phyloP scores from a whole-genome alignment of 1,140 invertebrate genomes.

The Teleogryllus occipitalis region DNA sequence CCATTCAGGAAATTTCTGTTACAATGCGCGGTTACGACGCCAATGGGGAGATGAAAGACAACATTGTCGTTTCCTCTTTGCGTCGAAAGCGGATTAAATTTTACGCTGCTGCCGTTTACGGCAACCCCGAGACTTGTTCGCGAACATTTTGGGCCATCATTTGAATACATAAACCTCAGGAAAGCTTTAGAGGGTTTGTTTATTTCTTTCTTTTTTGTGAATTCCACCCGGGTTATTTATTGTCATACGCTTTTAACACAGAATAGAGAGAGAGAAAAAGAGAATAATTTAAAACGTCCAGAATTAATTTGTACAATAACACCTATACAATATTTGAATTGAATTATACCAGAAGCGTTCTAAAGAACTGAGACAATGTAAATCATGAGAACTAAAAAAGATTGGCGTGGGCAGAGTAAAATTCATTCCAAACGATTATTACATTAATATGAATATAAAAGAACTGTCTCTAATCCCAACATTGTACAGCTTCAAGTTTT shows the following conservation, averaged over 20 bases:
- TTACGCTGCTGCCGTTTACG: not conserved
- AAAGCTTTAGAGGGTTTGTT: not conserved
- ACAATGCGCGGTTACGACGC: not conserved
- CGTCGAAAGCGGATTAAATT: not conserved
- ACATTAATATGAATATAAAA: too few species aligned
- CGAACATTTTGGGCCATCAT: not conserved
- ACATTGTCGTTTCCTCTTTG: not conserved
- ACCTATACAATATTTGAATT: too few species aligned
- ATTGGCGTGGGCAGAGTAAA: too few species aligned
- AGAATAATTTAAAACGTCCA: not conserved
- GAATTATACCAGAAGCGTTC: too few species aligned
- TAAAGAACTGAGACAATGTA: too few species aligned
- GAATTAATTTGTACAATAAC: too few species aligned
- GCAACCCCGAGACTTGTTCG: not conserved
- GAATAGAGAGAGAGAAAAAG: not conserved
- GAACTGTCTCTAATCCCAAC: too few species aligned
- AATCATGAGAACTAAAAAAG: too few species aligned
- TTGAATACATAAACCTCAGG: not conserved
- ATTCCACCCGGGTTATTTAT: not conserved
- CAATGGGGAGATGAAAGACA: conserved; percentile 3
- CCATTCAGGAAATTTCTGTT: not conserved
- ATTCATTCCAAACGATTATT: too few species aligned
- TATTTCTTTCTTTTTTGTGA: not conserved
- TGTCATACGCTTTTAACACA: not conserved
- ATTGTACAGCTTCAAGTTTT: too few species aligned